Base-by-base conservation (phyloP, 1,140 invertebrate species). In the Neodiprion pinetum region DNA sequence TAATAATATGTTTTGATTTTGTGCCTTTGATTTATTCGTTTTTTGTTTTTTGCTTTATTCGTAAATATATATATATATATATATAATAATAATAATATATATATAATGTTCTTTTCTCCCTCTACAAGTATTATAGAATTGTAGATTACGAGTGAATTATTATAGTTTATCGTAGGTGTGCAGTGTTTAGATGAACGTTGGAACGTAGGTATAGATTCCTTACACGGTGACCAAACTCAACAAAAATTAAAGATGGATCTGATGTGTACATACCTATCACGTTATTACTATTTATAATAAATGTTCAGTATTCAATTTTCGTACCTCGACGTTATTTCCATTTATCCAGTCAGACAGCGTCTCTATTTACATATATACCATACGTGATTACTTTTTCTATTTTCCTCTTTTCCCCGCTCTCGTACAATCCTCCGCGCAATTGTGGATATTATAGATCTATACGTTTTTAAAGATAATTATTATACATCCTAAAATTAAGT, bases 401-500 rank as follows among this genome's bases (percentile, higher is more conserved):
- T 40, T 40, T 40, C 28, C 28, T 40, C 28, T 40, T 40, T 40
- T 40, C 28, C 28, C 28, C 28, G 4, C 28, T 40, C 28, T 40
- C 4, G 5, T 40, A 40, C 28, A 40, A 74, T 82, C 81, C 83
- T 83, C 82, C 85, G 81, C 81, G 85, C 80, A 83, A 83, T 79
- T 40, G 28, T 40, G 0, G 17, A 21, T 21, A 40, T 40, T 40
- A 5, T 5, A 40, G 28, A 40, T 40, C 28, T 40, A 40, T 61
- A 61, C 11, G 11, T 61, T 61, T 9, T 1, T 17, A 61, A 61
- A 61, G 53, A 61, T 61, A 61, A 61, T 61, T 14, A 61, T 84
- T 79, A 80, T 83, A 83, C 78, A 79, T 76, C 8, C 82, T 85
- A 82, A 82, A 84, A 84, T 82, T 86, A 87, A 82, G 76, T 82